A percentile compares a stretch with the other conserved stretches of the same genome.
Evolutionary conservation across 2,797 vertebrate species (phyloP).

Genomic region (Pseudomugil gertrudae): DNA sequence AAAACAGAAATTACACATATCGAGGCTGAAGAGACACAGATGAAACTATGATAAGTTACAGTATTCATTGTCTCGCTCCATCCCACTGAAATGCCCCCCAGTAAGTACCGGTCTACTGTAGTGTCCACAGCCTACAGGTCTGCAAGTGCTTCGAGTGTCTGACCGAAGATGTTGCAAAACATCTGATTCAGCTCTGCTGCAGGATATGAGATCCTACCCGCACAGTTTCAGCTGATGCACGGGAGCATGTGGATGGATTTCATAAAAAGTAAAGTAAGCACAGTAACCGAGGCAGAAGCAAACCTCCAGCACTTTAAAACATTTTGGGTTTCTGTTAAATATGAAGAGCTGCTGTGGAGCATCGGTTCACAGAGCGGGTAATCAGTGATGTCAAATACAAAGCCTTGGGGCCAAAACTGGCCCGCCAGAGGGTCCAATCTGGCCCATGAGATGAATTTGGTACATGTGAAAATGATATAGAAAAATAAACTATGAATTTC

Average conservation of each 20-base stretch:
- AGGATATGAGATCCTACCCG: too few species aligned
- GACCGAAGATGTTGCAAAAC: too few species aligned
- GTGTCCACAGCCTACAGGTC: conserved; percentile 50
- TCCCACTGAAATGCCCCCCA: conserved; percentile 34
- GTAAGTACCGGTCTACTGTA: conserved; percentile 46
- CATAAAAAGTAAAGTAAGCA: too few species aligned
- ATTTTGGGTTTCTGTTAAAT: too few species aligned
- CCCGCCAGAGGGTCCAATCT: neutral
- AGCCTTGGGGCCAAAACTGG: neutral
- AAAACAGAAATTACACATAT: conserved; percentile 22
- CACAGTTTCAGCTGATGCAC: too few species aligned
- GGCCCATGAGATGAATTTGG: neutral
- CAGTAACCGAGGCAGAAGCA: too few species aligned
- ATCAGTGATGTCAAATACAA: too few species aligned
- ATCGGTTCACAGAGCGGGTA: too few species aligned
- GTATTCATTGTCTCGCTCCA: conserved; percentile 10
- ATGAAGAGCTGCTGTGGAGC: too few species aligned
- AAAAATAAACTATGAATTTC: too few species aligned
- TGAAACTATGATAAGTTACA: conserved; percentile 14
- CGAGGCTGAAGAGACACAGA: conserved; percentile 14
- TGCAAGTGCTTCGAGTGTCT: conserved; percentile 65
- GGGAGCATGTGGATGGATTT: too few species aligned
- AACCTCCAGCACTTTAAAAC: too few species aligned
- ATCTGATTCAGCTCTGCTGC: conserved; percentile 18
- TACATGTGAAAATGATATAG: neutral